Percentiles rank a stretch among this genome's conserved stretches.
Conservation (phyloP, 2,888 invertebrate genomes). For the Formica aserva region DNA sequence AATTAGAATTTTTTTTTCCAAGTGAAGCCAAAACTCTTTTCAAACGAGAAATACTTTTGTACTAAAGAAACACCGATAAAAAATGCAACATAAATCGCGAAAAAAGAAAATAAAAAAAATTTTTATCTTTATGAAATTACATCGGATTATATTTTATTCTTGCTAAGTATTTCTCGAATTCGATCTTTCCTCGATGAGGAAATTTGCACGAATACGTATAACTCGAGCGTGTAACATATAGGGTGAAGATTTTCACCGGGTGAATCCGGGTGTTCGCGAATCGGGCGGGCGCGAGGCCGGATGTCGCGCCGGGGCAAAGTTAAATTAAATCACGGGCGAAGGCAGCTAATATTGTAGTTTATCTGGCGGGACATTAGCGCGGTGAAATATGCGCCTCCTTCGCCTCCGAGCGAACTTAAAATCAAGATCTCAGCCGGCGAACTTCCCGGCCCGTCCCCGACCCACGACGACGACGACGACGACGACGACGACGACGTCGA, state of each 20-base stretch:
- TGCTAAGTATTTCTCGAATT: not conserved
- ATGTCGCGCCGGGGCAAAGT: constrained; percentile 85
- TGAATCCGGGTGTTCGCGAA: constrained; percentile 29
- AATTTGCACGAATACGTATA: not conserved
- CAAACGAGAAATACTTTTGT: not conserved
- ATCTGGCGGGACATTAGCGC: constrained; percentile 85
- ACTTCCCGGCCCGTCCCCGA: constrained; percentile 63
- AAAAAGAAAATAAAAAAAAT: not conserved
- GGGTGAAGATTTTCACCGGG: constrained; percentile 25
- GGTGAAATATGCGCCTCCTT: constrained; percentile 84
- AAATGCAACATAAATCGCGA: not conserved
- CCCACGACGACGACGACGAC: constrained; percentile 27
- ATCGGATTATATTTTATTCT: not conserved
- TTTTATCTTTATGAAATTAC: not conserved
- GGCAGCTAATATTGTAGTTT: constrained; percentile 85
- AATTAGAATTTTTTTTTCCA: not conserved
- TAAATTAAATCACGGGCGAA: constrained; percentile 85
- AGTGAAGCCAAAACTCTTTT: not conserved
- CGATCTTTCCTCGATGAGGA: not conserved
- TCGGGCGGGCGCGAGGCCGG: constrained; percentile 77
- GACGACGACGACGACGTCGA: constrained; percentile 50
- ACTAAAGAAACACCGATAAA: not conserved
- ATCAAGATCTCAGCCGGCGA: constrained; percentile 82
- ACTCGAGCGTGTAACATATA: not conserved
- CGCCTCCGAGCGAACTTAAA: constrained; percentile 81